Evolutionary conservation across 2,797 vertebrate genomes (phyloP), one percentile per base, ranked within the genome.

Genomic region (Cyclopterus lumpus): DNA sequence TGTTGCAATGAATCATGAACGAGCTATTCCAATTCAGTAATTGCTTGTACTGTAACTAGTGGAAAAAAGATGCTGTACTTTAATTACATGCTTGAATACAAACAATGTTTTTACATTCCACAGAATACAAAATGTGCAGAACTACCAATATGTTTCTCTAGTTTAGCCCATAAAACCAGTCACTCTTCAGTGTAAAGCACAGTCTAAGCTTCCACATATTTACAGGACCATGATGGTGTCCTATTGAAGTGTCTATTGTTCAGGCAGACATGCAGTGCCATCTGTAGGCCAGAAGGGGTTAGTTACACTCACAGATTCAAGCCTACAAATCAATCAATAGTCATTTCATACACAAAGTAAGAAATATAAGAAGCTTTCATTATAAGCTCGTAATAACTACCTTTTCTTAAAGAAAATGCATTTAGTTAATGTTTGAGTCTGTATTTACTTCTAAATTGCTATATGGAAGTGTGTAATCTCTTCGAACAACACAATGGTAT

Each of bases 241-340:
- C 18, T 15, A 2, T 55, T 42, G 57, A 10, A 54, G 15, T 64
- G 3, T 58, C 8, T 28, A 16, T 0, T 64, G 6, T 9, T 14
- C 5, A 48, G 6, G 16, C 24, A 70, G 58, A 18, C n/a, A 51
- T 40, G 42, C 26, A 61, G 57, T 40, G 36, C 80, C 80, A 64
- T 74, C 80, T 81, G 61, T 4, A 48, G 77, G 80, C 28, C 54
- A 34, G 20, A 26, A 46, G 32, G 8, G 12, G 40, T 38, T 26
- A 65, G 40, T 38, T 26, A 65, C 28, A 71, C 20, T 18, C n/a
- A 60, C 18, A 44, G 22, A 24, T 58, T 40, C 15, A 46, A 26
- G 8, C 3, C 5, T 15, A 53, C 16, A 78, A 59, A 46, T 59
- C 2, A 28, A 28, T 28, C 26, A 26, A 28, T 24, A 53, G 22